phyloP scores from a whole-genome alignment of 2,113 vertebrate species.

The Passer montanus region DNA sequence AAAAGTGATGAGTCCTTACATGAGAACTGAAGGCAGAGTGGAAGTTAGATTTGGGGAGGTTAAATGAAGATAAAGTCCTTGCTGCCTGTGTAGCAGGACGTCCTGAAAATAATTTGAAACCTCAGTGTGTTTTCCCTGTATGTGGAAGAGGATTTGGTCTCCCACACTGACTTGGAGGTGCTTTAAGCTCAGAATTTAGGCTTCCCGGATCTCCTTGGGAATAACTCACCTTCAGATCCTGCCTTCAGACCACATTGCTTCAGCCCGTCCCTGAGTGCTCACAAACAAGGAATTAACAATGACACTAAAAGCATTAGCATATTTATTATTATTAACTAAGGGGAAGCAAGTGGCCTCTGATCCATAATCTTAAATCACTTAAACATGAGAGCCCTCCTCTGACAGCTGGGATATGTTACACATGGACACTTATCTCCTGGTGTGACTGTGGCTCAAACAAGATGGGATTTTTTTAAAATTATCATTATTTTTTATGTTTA shows the following conservation, averaged over 20 bases:
- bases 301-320: slow-evolving; percentile 48
- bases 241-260: background rate
- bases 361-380: slow-evolving; percentile 56
- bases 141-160: background rate
- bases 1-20: background rate
- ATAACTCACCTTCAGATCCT: background rate
- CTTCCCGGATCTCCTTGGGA: background rate
- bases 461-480: background rate
- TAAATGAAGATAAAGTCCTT: background rate
- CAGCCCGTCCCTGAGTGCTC: background rate
- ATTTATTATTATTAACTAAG: slow-evolving; percentile 59
- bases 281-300: slow-evolving; percentile 44
- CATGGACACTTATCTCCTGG: background rate
- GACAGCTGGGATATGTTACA: background rate
- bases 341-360: slow-evolving; percentile 27
- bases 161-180: background rate
- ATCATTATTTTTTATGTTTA: background rate
- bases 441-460: background rate
- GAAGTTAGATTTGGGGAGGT: background rate
- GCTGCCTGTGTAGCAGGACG: background rate
- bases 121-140: background rate
- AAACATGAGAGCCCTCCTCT: slow-evolving; percentile 1
- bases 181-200: background rate
- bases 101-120: background rate
- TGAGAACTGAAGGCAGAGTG: background rate